A percentile compares a stretch with the other conserved stretches of the same genome.
Evolutionary conservation across 2,113 vertebrate genomes (phyloP).

Genomic region (Hippocampus comes): DNA sequence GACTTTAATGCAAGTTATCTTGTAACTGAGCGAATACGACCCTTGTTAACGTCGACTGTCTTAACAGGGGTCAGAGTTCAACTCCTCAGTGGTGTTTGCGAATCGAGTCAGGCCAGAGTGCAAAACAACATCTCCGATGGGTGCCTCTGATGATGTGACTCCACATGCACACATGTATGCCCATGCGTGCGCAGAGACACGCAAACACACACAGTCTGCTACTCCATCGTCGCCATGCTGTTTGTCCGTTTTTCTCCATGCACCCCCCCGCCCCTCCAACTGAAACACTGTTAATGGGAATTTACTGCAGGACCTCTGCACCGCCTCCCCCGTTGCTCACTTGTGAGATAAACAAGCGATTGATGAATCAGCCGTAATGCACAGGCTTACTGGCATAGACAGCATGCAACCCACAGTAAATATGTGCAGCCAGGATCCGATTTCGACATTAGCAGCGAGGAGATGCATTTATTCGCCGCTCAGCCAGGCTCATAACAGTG

Average conservation of each 20-base stretch:
- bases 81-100: conserved; percentile 57
- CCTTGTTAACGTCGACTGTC: conserved; percentile 63
- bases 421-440: conserved; percentile 71
- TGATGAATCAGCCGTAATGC: conserved; percentile 72
- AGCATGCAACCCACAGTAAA: conserved; percentile 65
- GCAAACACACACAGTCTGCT: conserved; percentile 41
- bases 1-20: conserved; percentile 54
- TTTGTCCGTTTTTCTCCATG: conserved; percentile 42
- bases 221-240: conserved; percentile 46
- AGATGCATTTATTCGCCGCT: conserved; percentile 71
- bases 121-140: conserved; percentile 60
- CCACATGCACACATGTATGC: conserved; percentile 20
- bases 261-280: conserved; percentile 57
- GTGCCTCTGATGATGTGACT: conserved; percentile 52
- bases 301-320: conserved; percentile 58
- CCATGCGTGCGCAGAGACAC: neutral
- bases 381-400: conserved; percentile 68
- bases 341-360: conserved; percentile 66
- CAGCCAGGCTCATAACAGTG: conserved; percentile 62
- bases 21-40: conserved; percentile 64
- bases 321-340: conserved; percentile 37
- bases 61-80: conserved; percentile 47
- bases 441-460: conserved; percentile 66
- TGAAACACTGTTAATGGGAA: conserved; percentile 52
- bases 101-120: conserved; percentile 53